Conservation (phyloP, 2,888 invertebrate genomes). For the Plebejus anna region DNA sequence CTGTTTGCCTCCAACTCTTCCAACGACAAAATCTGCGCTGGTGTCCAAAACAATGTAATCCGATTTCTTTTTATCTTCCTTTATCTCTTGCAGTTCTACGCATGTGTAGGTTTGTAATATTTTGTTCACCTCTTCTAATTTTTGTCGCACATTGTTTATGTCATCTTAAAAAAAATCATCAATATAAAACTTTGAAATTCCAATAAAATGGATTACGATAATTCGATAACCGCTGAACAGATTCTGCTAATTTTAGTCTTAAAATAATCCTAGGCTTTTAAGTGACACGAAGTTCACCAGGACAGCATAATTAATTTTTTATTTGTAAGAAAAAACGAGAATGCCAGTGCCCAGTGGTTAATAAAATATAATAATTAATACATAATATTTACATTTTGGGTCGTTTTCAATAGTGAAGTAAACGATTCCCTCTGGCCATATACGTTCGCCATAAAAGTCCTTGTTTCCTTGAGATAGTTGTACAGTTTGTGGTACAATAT, state of each 20-base stretch:
- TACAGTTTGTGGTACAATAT: constrained; percentile 44
- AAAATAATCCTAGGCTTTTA: too few relatives aligned
- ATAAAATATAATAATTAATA: too few relatives aligned
- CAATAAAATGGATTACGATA: too few relatives aligned
- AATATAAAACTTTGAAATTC: background rate
- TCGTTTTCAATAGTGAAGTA: constrained; percentile 49
- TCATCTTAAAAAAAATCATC: constrained; percentile 46
- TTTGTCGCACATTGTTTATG: constrained; percentile 46
- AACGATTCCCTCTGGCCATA: constrained; percentile 56
- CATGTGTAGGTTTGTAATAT: constrained; percentile 58
- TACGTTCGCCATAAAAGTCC: constrained; percentile 62
- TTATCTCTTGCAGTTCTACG: constrained; percentile 51
- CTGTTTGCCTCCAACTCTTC: constrained; percentile 64
- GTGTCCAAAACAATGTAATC: constrained; percentile 60
- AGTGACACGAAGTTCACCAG: too few relatives aligned
- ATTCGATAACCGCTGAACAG: too few relatives aligned
- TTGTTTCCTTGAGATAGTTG: constrained; percentile 49
- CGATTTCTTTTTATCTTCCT: constrained; percentile 43
- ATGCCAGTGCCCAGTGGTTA: background rate
- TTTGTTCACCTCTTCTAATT: constrained; percentile 51
- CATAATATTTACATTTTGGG: constrained; percentile 48
- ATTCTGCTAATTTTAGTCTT: too few relatives aligned
- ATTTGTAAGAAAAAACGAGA: background rate
- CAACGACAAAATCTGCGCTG: constrained; percentile 65
- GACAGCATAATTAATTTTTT: too few relatives aligned